Evolutionary conservation across 2,113 vertebrate genomes (phyloP), one percentile per base, ranked within the genome.

Genomic region (Aptenodytes forsteri): DNA sequence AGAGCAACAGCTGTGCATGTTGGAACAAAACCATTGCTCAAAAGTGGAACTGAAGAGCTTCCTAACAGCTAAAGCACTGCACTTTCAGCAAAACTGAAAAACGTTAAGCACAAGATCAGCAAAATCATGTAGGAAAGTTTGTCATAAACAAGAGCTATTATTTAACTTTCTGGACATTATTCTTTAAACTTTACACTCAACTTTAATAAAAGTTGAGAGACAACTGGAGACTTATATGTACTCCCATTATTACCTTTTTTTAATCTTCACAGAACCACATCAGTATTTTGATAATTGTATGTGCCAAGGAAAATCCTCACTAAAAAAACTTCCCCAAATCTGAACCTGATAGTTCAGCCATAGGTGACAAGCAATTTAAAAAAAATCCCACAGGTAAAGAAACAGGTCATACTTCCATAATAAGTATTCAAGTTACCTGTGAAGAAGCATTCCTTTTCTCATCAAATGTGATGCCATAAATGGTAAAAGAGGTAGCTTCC

Each of bases 401-500:
- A 50, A 49, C 3, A 79, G 10, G 20, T 70, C 44, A 54, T 49
- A 46, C 2, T 46, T 54, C 13, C 36, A 30, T 47, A 79, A 30
- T 2, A 73, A 65, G 11, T 9, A 70, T 56, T 42, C 30, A 70
- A 54, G 30, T 58, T 66, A 83, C 4, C 25, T 23, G 6, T 49
- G 62, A 76, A 67, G 11, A 83, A 2, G 6, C 6, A 49, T 65
- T 82, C 22, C 10, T 76, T 56, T 62, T 62, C n/a, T 61, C 27
- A 58, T 32, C 46, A 61, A 62, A 40, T 59, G 59, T 2, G 15
- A 61, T 49, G 17, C 16, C 40, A 50, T 30, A 55, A 89, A 9
- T 5, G 2, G 7, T 16, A 10, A 75, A 61, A 55, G 8, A 38
- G 5, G n/a, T 2, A 46, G 34, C 2, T 5, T 13, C 27, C n/a